Percentiles rank a stretch among this genome's conserved stretches.
Conservation (phyloP, 2,888 invertebrate genomes). For the Lithodes maja region DNA sequence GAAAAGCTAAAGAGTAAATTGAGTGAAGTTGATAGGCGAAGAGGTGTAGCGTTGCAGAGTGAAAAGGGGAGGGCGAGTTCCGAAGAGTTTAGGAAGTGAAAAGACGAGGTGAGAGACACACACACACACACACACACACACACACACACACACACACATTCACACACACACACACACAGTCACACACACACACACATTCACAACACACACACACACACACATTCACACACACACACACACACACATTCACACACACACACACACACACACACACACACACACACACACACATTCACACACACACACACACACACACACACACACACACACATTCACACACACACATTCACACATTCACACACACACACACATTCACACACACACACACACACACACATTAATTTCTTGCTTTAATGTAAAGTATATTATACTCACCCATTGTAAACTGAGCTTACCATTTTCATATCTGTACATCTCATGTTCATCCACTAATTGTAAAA, state of each 20-base stretch:
- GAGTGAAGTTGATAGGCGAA: background rate
- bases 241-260: conserved; percentile 23
- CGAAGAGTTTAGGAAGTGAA: background rate
- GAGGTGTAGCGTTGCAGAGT: background rate
- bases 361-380: background rate
- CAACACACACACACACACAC: no score
- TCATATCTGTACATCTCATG: no score
- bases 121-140: conserved; percentile 3
- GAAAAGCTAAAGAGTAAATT: background rate
- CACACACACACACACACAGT: background rate
- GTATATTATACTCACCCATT: no score
- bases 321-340: conserved; percentile 16
- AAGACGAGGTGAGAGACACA: background rate
- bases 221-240: conserved; percentile 24
- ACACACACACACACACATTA: conserved; percentile 10
- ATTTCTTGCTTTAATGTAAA: background rate
- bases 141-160: background rate
- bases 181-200: no score
- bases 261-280: conserved; percentile 19
- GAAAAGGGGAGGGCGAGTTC: background rate
- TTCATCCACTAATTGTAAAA: no score
- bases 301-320: conserved; percentile 10
- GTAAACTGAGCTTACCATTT: no score
- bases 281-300: conserved; percentile 6
- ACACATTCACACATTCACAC: conserved; percentile 2